Evolutionary conservation across 2,888 invertebrate species (phyloP), one percentile per base, ranked within the genome.

Genomic region (Neria commutata): DNA sequence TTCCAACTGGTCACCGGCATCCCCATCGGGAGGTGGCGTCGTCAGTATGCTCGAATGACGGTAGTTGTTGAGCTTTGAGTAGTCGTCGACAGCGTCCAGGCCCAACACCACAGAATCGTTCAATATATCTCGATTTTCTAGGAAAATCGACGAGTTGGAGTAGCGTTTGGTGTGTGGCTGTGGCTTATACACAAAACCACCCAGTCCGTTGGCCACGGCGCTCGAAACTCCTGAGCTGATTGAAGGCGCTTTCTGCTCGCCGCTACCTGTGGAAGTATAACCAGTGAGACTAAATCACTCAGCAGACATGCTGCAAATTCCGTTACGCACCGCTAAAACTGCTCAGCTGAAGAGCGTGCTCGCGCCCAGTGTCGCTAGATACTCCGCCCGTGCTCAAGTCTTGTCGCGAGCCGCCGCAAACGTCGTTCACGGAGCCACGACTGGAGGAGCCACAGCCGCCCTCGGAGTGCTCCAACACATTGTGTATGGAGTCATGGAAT

Each of bases 71-170:
- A 78, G 70, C 73, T 79, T 80, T 72, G 80, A 76, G 71, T 77
- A 77, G 55, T 74, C 75, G 53, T 67, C 72, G 24, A 71, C 58
- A 46, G 71, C 60, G 42, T 71, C 71, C 57, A 70, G 64, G 54
- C 71, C 73, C 45, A 73, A 59, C 61, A 70, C 58, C 14, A 65
- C 61, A 17, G 73, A 72, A 67, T 82, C 82, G 63, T 81, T 81
- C 58, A 82, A 75, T 68, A 82, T 81, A 70, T 82, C 82, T 65
- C 80, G 78, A 70, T 82, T 82, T 73, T 82, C 82, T 65, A 82
- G 68, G 62, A 82, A 82, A 65, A 82, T 80, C 60, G 82, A 81
- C 63, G 82, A 82, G 63, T 80, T 80, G 47, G 81, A 81, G 72
- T 80, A 80, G 62, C 80, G 78, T 64, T 76, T 72, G 17, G 46